Base-by-base conservation (phyloP, 2,113 vertebrate species). In the Fregetta grallaria region DNA sequence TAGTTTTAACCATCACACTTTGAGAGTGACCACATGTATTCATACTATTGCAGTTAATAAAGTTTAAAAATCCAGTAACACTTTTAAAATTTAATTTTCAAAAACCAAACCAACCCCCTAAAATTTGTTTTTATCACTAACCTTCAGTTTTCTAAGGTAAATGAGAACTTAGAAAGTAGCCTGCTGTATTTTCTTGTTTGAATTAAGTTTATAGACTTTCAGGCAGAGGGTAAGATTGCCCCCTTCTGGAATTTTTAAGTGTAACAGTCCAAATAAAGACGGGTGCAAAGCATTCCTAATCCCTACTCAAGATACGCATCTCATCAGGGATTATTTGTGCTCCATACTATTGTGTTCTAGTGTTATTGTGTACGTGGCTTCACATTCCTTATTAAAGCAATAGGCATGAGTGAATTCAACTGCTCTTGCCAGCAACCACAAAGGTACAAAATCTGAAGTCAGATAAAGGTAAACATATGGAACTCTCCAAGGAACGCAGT, bases 301-400 rank as follows among this genome's bases (percentile, higher is more conserved):
- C 91, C 82, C 90, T 93, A 55, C 93, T 94, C 95, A 83, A 98
- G 97, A 98, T 89, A 96, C 66, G 94, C 95, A 94, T 91, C 96
- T 97, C 97, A 95, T 96, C 97, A 92, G 93, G 96, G 94, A 97
- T 97, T 97, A 97, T 97, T 97, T 97, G 96, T 96, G 96, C 97
- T 98, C 98, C 95, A 9, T 70, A 76, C 95, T 97, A 98, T 97
- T 98, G 97, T 97, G 96, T 97, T 98, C 98, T 98, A 96, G 68
- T 95, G 84, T 97, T 56, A 61, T 97, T 94, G 86, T 95, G 95
- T 96, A 97, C 97, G 97, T 96, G 95, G 98, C 96, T 98, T 98
- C 97, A 96, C 98, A 98, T 98, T 98, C 96, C 97, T 98, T 98
- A 98, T 98, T 98, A 98, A 98, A 98, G 97, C 98, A 98, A 98